Base-by-base conservation (phyloP, 2,888 invertebrate genomes). In the Phengaris alcon region DNA sequence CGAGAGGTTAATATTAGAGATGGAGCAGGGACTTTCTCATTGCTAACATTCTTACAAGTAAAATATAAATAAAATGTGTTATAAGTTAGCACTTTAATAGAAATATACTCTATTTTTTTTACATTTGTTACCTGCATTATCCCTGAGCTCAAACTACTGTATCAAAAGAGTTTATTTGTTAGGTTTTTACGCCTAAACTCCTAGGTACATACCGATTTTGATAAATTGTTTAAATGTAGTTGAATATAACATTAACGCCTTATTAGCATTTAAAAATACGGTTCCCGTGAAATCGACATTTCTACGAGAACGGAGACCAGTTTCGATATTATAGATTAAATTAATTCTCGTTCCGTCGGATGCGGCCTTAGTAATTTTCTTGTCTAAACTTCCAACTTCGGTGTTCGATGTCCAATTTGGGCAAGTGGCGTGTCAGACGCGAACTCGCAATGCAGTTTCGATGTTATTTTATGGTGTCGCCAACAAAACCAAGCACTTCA, bases 391-490 rank as follows among this genome's bases (percentile, higher is more conserved):
- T 44, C 35, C 13, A 64, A 64, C 64, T 64, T 64, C 3, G 13
- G 64, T 64, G 35, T 64, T 44, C 64, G 64, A 64, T 44, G 64
- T 44, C 13, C 64, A 64, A 64, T 64, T 64, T 64, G 64, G 64
- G 12, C 64, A 22, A 64, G 64, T 64, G 64, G 64, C 6, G 35
- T 59, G 59, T 59, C 59, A 12, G 59, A 7, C 52, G 22, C 35
- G 12, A 64, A 64, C 64, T 64, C 35, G 35, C 64, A 64, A 12
- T 64, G 64, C 35, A 64, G 64, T 64, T 64, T 6, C 64, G 35
- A 64, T 64, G 64, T 64, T 64, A 64, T 64, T 64, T 64, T 64
- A 64, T 35, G 64, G 35, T 35, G 64, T 35, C 64, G 35, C 64
- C 64, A 12, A 64, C 64, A 64, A 44, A 64, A 64, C 64, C 64